Conservation (phyloP, 23 tunicate genomes). For the Pegea sp. region DNA sequence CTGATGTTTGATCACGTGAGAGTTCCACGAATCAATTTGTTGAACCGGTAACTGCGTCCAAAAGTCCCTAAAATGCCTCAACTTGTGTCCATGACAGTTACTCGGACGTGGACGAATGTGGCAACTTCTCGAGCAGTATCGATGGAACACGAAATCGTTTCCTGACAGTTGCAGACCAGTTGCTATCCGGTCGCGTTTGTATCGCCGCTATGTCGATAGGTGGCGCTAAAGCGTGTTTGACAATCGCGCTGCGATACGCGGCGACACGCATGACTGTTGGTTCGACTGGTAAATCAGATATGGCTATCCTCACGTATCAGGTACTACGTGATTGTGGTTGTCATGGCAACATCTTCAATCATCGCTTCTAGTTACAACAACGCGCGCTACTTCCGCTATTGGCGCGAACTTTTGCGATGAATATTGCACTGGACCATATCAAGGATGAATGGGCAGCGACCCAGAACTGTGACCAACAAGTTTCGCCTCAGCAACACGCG, state of each 20-base stretch:
- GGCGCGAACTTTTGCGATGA: slow-evolving; percentile 92
- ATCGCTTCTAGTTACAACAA: slow-evolving; percentile 57
- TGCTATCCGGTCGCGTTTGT: slow-evolving; percentile 88
- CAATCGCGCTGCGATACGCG: slow-evolving; percentile 72
- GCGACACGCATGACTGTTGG: slow-evolving; percentile 92
- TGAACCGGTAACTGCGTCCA: slow-evolving; percentile 67
- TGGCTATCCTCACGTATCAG: slow-evolving; percentile 78
- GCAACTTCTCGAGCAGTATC: slow-evolving; percentile 48
- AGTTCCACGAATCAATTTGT: slow-evolving; percentile 78
- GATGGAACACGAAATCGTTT: slow-evolving; percentile 67
- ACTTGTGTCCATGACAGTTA: slow-evolving; percentile 8
- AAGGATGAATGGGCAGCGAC: slow-evolving; percentile 80
- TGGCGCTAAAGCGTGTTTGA: slow-evolving; percentile 73
- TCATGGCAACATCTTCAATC: no score
- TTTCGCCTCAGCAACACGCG: slow-evolving; percentile 21
- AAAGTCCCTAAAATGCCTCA: not conserved
- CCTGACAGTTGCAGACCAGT: slow-evolving; percentile 81
- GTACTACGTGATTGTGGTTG: no score
- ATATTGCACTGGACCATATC: slow-evolving; percentile 54
- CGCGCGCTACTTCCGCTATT: slow-evolving; percentile 68
- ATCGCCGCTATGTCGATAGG: slow-evolving; percentile 93
- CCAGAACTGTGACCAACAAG: slow-evolving; percentile 14
- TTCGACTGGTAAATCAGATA: slow-evolving; percentile 81
- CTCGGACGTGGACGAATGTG: slow-evolving; percentile 76
- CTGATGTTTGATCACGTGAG: slow-evolving; percentile 75